Evolutionary conservation across 2,888 invertebrate species (phyloP).

Genomic region (Drosophila putrida): DNA sequence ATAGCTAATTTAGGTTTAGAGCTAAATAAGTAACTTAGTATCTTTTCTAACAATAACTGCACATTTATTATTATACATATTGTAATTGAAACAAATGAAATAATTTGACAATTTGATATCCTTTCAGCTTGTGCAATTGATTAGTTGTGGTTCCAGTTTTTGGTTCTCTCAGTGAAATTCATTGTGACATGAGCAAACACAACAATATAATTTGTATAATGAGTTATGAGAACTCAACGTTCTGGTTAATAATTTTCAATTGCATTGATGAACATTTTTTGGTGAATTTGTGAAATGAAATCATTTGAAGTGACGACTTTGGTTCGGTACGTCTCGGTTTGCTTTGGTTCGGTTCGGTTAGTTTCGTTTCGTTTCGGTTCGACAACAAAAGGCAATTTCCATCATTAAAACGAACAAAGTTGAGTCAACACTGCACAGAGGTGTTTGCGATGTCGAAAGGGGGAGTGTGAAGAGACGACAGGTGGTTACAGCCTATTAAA

Average conservation of each 20-base stretch:
- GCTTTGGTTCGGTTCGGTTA: conserved; percentile 16
- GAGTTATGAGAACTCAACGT: conserved; percentile 23
- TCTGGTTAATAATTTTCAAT: conserved; percentile 67
- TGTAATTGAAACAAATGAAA: not conserved
- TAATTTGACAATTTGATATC: conserved; percentile 2
- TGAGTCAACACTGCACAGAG: conserved; percentile 49
- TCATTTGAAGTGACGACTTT: conserved; percentile 9
- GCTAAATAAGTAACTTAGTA: too few relatives aligned
- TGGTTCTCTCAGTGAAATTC: conserved; percentile 4
- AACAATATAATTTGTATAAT: conserved; percentile 6
- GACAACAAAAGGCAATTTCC: conserved; percentile 42
- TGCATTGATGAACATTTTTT: conserved; percentile 46
- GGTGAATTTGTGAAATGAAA: conserved; percentile 32
- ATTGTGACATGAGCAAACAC: conserved; percentile 15
- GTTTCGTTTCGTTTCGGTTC: conserved; percentile 22
- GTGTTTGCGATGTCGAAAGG: not conserved
- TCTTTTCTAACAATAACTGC: too few relatives aligned
- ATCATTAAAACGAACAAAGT: conserved; percentile 51
- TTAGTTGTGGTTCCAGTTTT: not conserved
- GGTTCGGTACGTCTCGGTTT: conserved; percentile 14
- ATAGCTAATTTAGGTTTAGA: too few relatives aligned
- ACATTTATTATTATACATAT: too few relatives aligned
- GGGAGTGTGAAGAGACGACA: not conserved
- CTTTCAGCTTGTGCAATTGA: not conserved
- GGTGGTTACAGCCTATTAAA: conserved; percentile 40